Base-by-base conservation (phyloP, 2,888 invertebrate species). In the Anoncus sp. region DNA sequence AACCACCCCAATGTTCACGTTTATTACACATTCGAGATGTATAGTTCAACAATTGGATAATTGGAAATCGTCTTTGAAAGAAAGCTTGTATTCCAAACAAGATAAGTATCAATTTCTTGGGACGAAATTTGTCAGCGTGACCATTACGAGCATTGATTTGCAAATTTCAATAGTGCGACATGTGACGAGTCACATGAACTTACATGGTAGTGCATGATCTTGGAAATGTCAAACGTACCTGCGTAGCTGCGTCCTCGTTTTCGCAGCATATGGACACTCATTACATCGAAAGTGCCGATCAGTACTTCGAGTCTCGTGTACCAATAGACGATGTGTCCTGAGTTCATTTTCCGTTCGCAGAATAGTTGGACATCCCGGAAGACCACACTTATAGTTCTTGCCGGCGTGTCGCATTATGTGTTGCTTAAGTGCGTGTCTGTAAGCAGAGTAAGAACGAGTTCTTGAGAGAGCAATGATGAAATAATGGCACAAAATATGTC, bases 281-380 rank as follows among this genome's bases (percentile, higher is more conserved):
- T 92, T 90, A 87, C 97, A 97, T 53, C 93, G 91, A 86, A 93
- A 94, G 73, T 91, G 91, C 83, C 94, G 94, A 62, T 91, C 92
- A 5, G 92, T 91, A 72, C 91, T 90, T 27, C 87, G 88, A 31
- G 90, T 89, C n/a, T 93, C 92, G 88, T 95, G 95, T 0, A 93
- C 92, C 79, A 91, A 89, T 20, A 78, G 83, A 72, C 92, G 88
- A 86, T 95, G 95, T 51, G 88, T 87, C 65, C 92, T 92, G 16
- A 95, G 89, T 84, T 94, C 93, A 18, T 92, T 92, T 72, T 91
- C 90, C 55, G 92, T 94, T 35, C 94, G 91, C 0, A 93, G 93
- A 6, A 92, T 88, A 86, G 93, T 94, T 9, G 93, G 91, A 83
- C 95, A 95, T 31, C 92, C 93, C 38, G 92, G 90, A 78, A 92